phyloP scores from a whole-genome alignment of 2,888 invertebrate species.

The Agapetus fuscipes region DNA sequence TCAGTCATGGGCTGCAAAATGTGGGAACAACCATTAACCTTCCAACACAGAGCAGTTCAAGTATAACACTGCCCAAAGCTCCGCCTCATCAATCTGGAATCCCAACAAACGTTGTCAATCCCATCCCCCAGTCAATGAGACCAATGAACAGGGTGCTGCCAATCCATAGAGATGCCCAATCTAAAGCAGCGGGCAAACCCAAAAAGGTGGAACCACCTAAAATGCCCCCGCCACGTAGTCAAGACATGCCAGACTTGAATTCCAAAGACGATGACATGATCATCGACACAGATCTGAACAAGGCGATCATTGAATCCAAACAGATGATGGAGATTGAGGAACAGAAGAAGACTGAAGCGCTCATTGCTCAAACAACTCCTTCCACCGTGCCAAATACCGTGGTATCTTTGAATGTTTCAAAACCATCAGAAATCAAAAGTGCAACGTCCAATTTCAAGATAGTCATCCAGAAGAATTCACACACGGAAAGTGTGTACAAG shows the following conservation, averaged over 20 bases:
- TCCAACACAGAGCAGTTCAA: conserved; percentile 42
- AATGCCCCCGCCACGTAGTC: conserved; percentile 26
- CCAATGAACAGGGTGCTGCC: conserved; percentile 73
- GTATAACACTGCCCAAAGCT: conserved; percentile 52
- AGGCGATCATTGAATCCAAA: conserved; percentile 43
- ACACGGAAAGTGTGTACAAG: conserved; percentile 29
- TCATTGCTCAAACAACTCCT: conserved; percentile 18
- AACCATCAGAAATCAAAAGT: conserved; percentile 30
- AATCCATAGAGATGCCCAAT: conserved; percentile 58
- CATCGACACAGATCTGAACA: conserved; percentile 40
- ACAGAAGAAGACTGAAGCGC: conserved; percentile 28
- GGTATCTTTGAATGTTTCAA: conserved; percentile 31
- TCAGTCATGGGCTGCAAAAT: conserved; percentile 27
- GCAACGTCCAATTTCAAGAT: conserved; percentile 10
- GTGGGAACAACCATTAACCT: conserved; percentile 34
- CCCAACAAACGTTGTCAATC: conserved; percentile 64
- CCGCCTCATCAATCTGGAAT: conserved; percentile 51
- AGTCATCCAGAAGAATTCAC: conserved; percentile 14
- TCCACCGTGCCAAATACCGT: conserved; percentile 23
- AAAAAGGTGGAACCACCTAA: conserved; percentile 27
- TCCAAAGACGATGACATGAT: conserved; percentile 41
- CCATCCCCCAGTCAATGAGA: conserved; percentile 51
- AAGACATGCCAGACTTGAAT: conserved; percentile 44
- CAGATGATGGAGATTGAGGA: conserved; percentile 42
- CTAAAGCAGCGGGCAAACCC: conserved; percentile 35